Base-by-base conservation (phyloP, 1,140 invertebrate species). In the Drosophila ficusphila region DNA sequence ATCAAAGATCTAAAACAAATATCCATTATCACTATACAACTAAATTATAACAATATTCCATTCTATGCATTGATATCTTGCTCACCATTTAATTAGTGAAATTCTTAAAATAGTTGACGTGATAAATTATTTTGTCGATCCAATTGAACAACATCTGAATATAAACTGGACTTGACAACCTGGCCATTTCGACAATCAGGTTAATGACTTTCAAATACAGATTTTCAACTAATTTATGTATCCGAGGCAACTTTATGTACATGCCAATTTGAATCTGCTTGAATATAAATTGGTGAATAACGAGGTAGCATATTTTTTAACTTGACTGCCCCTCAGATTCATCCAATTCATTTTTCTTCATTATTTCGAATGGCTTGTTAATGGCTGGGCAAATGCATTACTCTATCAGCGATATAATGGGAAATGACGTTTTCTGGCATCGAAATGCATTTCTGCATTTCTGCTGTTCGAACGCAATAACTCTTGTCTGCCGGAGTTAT, bases 261-360 rank as follows among this genome's bases (percentile, higher is more conserved):
- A 34, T 33, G 58, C 34, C 62, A 67, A 67, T 67, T 67, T 42
- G 27, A 61, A 68, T 68, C 27, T 33, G 61, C 61, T 33, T 21
- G 4, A 19, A 33, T 49, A 51, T 65, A 67, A 21, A 51, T 34
- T 46, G 27, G 16, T 16, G 18, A 60, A 53, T 54, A 41, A 31
- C 34, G 44, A 33, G 21, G 5, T 25, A 47, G 38, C 54, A 44
- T 27, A 9, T 12, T 23, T 47, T 19, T 54, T 16, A 9, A 21
- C n/a, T 29, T 7, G 6, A 33, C 19, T n/a, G 25, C 34, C 7
- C 18, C 8, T 38, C 21, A 3, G 19, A 34, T 14, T 41, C 42
- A 38, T 31, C 64, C 62, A 61, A 67, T 65, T 79, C 58, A 79
- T 85, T 57, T 79, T 62, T 85, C 62, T 67, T 58, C 41, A 83